phyloP scores from a whole-genome alignment of 2,113 vertebrate species.

The Plecturocebus donacophilus region DNA sequence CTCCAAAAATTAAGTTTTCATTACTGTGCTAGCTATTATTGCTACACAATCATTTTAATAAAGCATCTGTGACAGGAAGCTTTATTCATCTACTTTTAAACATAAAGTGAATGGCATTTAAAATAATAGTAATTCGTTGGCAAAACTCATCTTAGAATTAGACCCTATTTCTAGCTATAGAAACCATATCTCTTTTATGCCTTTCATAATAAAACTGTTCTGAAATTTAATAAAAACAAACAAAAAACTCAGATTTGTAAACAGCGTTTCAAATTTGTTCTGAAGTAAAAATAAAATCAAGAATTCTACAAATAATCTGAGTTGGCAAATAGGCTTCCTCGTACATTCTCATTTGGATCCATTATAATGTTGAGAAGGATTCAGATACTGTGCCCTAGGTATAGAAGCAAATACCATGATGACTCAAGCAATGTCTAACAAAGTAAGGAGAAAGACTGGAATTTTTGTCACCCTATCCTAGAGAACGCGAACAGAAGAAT shows the following conservation, averaged over 20 bases:
- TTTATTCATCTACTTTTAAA: conserved; percentile 22
- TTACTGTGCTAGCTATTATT: neutral
- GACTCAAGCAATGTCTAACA: neutral
- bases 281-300: conserved; percentile 29
- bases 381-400: neutral
- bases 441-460: neutral
- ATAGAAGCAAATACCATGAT: neutral
- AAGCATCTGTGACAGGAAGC: neutral
- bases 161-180: neutral
- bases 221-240: neutral
- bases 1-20: neutral
- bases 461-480: neutral
- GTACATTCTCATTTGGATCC: neutral
- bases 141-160: conserved; percentile 44
- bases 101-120: conserved; percentile 1
- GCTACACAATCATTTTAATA: conserved; percentile 22
- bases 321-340: neutral
- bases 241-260: neutral
- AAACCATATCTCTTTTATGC: neutral
- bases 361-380: neutral
- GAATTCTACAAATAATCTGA: neutral
- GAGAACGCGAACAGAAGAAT: neutral
- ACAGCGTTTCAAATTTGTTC: conserved; percentile 17
- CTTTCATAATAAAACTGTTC: conserved; percentile 40
- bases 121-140: neutral